phyloP scores from a whole-genome alignment of 2,888 invertebrate species.

The Bellardia pandia region DNA sequence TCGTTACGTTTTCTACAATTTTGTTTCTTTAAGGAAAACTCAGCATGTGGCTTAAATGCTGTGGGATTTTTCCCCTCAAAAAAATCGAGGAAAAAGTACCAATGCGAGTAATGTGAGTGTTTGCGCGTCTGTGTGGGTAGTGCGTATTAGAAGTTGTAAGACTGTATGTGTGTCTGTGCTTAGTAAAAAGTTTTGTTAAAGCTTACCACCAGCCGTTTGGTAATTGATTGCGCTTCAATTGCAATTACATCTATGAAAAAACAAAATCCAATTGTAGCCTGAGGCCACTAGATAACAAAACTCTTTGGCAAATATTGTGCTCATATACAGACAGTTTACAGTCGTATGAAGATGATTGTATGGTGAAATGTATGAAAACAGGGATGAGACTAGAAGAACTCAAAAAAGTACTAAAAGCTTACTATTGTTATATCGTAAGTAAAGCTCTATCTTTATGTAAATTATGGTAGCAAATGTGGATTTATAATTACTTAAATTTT shows the following conservation, averaged over 20 bases:
- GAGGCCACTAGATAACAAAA: constrained; percentile 73
- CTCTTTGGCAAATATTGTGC: constrained; percentile 60
- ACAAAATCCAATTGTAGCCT: constrained; percentile 76
- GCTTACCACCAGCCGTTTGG: constrained; percentile 80
- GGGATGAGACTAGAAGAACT: neutral
- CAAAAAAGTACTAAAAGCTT: neutral
- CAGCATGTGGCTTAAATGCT: constrained; percentile 72
- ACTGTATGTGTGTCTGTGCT: constrained; percentile 3
- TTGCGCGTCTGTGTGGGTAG: constrained; percentile 44
- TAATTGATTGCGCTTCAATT: constrained; percentile 82
- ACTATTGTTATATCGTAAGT: neutral
- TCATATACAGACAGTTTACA: constrained; percentile 11
- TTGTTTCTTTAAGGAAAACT: constrained; percentile 61
- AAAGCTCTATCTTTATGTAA: neutral
- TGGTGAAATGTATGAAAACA: constrained; percentile 2
- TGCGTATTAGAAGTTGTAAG: constrained; percentile 62
- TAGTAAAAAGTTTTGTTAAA: constrained; percentile 42
- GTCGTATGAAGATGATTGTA: constrained; percentile 10
- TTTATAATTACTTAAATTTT: too few species aligned
- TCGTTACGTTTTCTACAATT: constrained; percentile 69
- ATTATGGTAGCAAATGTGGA: too few species aligned
- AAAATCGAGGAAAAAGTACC: constrained; percentile 13
- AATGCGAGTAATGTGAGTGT: neutral
- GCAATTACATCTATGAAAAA: constrained; percentile 78
- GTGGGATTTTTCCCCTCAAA: constrained; percentile 62